Conservation (phyloP, 2,797 vertebrate species). For the Ibycter americanus region DNA sequence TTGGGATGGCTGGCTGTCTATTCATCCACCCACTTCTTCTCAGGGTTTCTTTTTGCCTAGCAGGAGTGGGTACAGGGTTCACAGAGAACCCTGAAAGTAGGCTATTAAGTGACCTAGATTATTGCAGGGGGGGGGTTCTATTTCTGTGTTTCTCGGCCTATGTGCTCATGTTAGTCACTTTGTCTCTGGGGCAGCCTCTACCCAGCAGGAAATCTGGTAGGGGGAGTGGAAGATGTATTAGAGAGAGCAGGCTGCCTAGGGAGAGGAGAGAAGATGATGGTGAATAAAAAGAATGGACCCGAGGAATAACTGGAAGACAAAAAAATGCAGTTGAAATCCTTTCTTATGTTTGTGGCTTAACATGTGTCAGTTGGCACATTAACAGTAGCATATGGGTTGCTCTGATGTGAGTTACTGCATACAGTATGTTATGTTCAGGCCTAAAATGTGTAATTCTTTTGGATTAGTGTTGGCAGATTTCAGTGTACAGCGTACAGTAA, state of each 20-base stretch:
- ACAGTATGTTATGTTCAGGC: conserved; percentile 76
- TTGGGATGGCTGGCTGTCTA: conserved; percentile 71
- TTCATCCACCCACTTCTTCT: conserved; percentile 71
- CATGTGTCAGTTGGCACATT: conserved; percentile 78
- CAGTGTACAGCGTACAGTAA: conserved; percentile 64
- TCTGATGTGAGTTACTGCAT: conserved; percentile 76
- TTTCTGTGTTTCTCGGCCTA: conserved; percentile 19
- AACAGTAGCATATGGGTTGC: conserved; percentile 76
- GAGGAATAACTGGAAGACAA: conserved; percentile 52
- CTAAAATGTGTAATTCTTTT: conserved; percentile 77
- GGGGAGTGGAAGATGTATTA: conserved; percentile 7
- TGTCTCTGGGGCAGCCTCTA: conserved; percentile 37
- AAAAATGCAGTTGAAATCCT: conserved; percentile 67
- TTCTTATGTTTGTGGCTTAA: conserved; percentile 75
- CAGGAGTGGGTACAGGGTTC: conserved; percentile 69
- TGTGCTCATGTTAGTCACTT: conserved; percentile 23
- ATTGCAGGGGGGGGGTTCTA: neutral
- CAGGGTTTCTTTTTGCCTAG: conserved; percentile 70
- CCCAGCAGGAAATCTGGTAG: conserved; percentile 45
- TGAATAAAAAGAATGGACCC: conserved; percentile 56
- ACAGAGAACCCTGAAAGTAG: conserved; percentile 52
- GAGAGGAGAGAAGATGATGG: conserved; percentile 5
- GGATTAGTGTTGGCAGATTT: conserved; percentile 76
- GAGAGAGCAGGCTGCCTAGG: conserved; percentile 15
- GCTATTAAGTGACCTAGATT: conserved; percentile 70